Conservation (phyloP, 2,888 invertebrate genomes). For the Alloscopus bannaensis region DNA sequence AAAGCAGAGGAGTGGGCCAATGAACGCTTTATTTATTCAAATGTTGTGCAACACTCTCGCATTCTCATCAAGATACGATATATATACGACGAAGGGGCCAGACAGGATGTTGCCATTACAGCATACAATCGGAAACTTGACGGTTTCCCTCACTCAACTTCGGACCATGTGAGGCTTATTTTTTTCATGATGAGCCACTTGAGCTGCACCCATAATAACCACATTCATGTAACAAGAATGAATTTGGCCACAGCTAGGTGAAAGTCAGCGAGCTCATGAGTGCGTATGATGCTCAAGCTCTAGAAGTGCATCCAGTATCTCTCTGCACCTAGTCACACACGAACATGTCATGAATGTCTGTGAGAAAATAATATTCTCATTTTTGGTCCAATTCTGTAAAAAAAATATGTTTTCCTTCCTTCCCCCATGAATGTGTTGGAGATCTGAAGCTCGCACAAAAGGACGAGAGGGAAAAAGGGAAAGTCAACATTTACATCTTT, state of each 20-base stretch:
- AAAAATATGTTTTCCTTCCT: neutral
- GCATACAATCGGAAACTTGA: neutral
- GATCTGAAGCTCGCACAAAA: neutral
- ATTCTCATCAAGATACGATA: neutral
- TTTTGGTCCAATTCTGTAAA: too few species aligned
- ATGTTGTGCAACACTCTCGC: conserved; percentile 18
- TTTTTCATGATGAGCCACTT: too few species aligned
- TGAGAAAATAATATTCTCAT: too few species aligned
- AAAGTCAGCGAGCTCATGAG: too few species aligned
- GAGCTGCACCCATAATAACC: too few species aligned
- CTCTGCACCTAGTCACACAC: too few species aligned
- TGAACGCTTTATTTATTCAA: conserved; percentile 20
- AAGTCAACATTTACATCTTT: conserved; percentile 20
- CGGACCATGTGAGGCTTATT: neutral
- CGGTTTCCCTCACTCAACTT: neutral
- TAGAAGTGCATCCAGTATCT: too few species aligned
- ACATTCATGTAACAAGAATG: too few species aligned
- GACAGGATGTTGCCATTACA: conserved; percentile 9
- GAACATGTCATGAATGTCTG: too few species aligned
- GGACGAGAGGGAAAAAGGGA: neutral
- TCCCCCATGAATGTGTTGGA: neutral
- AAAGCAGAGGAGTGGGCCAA: too few species aligned
- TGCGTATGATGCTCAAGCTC: too few species aligned
- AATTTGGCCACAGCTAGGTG: too few species aligned
- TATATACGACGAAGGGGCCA: neutral